Evolutionary conservation across 2,888 invertebrate genomes (phyloP).

Genomic region (Drosophila monieri): DNA sequence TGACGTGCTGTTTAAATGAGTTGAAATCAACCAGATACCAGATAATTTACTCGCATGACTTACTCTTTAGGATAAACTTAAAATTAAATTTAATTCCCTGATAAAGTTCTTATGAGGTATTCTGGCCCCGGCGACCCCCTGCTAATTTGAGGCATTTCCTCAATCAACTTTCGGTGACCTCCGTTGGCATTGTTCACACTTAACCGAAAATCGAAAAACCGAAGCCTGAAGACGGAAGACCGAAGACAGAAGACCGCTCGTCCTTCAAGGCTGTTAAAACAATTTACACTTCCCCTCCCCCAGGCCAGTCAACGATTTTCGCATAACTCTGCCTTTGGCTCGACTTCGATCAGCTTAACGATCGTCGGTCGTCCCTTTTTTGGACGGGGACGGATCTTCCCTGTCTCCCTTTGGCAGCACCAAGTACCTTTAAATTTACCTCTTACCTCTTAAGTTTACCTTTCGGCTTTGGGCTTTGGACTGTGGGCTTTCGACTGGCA

Average conservation of each 20-base stretch:
- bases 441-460: slow-evolving; percentile 1
- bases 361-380: slow-evolving; percentile 35
- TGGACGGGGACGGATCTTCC: background rate
- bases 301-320: slow-evolving; percentile 39
- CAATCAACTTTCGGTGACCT: slow-evolving; percentile 47
- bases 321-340: slow-evolving; percentile 69
- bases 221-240: slow-evolving; percentile 6
- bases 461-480: slow-evolving; percentile 3
- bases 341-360: slow-evolving; percentile 57
- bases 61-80: background rate
- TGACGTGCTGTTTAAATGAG: background rate
- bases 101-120: background rate
- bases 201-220: slow-evolving; percentile 21
- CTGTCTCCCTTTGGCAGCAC: slow-evolving; percentile 5
- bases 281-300: slow-evolving; percentile 59
- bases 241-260: slow-evolving; percentile 56
- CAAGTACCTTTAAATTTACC: slow-evolving; percentile 2
- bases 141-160: slow-evolving; percentile 41
- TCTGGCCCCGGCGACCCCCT: slow-evolving; percentile 14
- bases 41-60: background rate
- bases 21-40: background rate
- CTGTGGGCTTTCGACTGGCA: slow-evolving; percentile 51
- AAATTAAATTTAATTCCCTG: slow-evolving; percentile 26
- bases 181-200: slow-evolving; percentile 55
- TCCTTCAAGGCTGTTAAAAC: slow-evolving; percentile 78